Evolutionary conservation across 2,113 vertebrate genomes (phyloP), one percentile per base, ranked within the genome.

Genomic region (Gracilinanus agilis): DNA sequence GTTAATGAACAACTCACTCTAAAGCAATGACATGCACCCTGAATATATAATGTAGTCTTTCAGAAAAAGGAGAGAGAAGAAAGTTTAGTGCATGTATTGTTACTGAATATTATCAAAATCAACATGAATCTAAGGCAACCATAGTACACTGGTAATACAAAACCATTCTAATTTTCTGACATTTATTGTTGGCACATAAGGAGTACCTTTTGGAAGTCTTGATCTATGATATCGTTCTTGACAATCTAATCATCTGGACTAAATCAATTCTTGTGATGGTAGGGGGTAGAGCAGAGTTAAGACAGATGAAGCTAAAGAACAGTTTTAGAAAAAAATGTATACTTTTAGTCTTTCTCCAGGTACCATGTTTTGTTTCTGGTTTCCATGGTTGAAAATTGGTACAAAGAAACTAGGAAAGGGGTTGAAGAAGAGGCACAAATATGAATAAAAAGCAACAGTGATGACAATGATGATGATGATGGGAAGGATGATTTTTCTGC

Each of bases 41-140:
- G 34, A 93, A 92, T 40, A 25, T n/a, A 0, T 53, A 11, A 92
- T 83, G 93, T 61, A 89, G 89, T 95, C 93, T 94, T 95, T 55
- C 25, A 83, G 53, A 29, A 90, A 92, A 54, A 10, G 40, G 53
- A 3, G 90, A 27, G 90, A 93, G 58, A 93, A 83, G 88, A 56
- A 23, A 91, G 89, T 16, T 24, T 34, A 25, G 91, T 21, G 29
- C 2, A 5, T 10, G 0, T 44, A 53, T 24, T 67, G 6, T 53
- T 49, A 61, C 55, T 29, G 67, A 93, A 24, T 7, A 16, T 91
- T 9, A 83, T 83, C 6, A 83, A 83, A 83, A 83, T 83, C 67
- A 29, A 93, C 88, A 3, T 89, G 27, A 95, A 67, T 92, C 89
- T 19, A 27, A 34, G 96, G 83, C 7, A 55, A 88, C 44, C 8